Base-by-base conservation (phyloP, 2,113 vertebrate genomes). In the Rhombomys opimus region DNA sequence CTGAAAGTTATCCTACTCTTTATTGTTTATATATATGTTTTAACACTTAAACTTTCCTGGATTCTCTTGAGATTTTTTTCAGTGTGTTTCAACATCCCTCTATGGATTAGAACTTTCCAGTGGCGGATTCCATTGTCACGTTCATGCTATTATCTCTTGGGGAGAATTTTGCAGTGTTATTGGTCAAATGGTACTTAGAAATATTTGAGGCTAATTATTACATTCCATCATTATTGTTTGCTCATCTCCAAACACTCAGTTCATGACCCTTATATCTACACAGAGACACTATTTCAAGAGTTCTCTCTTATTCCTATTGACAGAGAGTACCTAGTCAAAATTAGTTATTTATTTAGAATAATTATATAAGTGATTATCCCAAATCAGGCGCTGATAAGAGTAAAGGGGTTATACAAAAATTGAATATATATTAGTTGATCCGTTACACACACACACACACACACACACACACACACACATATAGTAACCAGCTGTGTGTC, bases 41-140 rank as follows among this genome's bases (percentile, higher is more conserved):
- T 94, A 87, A 97, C 73, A 96, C 96, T 82, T 94, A 97, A 95
- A 80, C 96, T 95, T 91, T 96, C 93, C 96, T 88, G 70, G 63
- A 87, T 95, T 97, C 92, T 91, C 95, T 96, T 73, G 95, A 97
- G 95, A 75, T 59, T 88, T 91, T 52, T 97, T 96, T 96, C 90
- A 97, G 96, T 91, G 96, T 97, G 91, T 96, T 96, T 98, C 88
- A 97, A 90, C 70, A 54, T 97, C 96, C 76, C 63, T 96, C 78
- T 98, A 87, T 98, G 96, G 89, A 98, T 98, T 96, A 98, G 94
- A 95, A 91, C 0, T n/a, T 92, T 90, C 89, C 96, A 95, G 95
- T 89, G 63, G 89, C 89, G 88, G 96, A 96, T 90, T 89, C 67
- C 52, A 18, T 38, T 93, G 89, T 94, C 14, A 9, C 0, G 0